Evolutionary conservation across 1,140 invertebrate species (phyloP).

Genomic region (Caenorhabditis latens): DNA sequence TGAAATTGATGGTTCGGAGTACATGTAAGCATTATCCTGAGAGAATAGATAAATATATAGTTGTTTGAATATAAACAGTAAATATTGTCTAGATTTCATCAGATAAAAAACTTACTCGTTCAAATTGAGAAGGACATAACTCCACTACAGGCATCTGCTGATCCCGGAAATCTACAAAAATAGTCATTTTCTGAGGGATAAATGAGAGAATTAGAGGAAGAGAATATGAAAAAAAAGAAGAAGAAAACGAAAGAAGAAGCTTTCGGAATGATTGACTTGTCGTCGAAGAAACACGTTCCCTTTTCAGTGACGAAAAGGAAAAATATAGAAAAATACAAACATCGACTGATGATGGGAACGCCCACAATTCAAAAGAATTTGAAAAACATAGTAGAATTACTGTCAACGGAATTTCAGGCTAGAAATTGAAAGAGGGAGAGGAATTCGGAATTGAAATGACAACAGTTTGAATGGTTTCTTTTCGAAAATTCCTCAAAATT

Average conservation of each 20-base stretch:
- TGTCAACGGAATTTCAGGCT: background rate
- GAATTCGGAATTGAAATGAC: too few relatives aligned
- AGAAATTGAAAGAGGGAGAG: too few relatives aligned
- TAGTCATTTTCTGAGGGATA: constrained; percentile 10
- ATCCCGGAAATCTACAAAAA: background rate
- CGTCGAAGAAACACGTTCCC: background rate
- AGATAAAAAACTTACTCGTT: background rate
- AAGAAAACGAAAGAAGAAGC: background rate
- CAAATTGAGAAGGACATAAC: background rate
- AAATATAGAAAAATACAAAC: constrained; percentile 47
- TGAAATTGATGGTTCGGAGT: constrained; percentile 13
- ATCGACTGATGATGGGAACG: background rate
- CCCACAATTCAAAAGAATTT: constrained; percentile 17
- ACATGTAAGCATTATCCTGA: background rate
- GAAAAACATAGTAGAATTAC: background rate
- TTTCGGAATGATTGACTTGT: constrained; percentile 39
- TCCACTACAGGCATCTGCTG: constrained; percentile 1
- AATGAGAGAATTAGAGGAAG: background rate
- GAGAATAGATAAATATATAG: background rate
- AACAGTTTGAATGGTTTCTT: too few relatives aligned
- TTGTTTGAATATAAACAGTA: background rate
- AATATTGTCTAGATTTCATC: background rate
- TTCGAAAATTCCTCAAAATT: too few relatives aligned
- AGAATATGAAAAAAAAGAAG: constrained; percentile 9
- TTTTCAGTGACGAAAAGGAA: background rate